phyloP scores from a whole-genome alignment of 2,113 vertebrate genomes.

The Picathartes gymnocephalus region DNA sequence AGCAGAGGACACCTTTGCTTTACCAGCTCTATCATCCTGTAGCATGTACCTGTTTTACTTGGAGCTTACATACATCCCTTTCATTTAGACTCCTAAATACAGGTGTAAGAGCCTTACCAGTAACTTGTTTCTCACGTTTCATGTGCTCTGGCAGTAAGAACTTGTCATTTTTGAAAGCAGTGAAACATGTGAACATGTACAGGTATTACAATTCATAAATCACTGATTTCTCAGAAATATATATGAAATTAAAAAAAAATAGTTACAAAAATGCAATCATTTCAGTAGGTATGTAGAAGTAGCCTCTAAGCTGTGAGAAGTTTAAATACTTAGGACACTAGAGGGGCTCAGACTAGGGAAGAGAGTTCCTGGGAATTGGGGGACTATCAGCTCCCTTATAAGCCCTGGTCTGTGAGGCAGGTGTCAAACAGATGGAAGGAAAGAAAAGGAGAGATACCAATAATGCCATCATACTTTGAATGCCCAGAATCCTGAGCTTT shows the following conservation, averaged over 20 bases:
- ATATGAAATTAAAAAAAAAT: neutral
- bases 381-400: neutral
- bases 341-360: neutral
- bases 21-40: neutral
- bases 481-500: neutral
- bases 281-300: neutral
- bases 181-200: fast-evolving
- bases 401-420: neutral
- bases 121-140: neutral
- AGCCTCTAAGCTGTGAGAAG: neutral
- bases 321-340: neutral
- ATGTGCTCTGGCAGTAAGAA: neutral
- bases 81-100: neutral
- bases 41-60: neutral
- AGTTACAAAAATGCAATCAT: neutral
- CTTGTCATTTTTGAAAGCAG: neutral
- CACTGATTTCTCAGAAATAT: neutral
- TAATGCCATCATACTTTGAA: neutral
- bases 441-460: neutral
- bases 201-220: neutral
- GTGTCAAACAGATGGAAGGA: neutral
- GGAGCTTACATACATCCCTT: neutral
- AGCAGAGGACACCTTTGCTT: neutral
- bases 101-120: neutral
- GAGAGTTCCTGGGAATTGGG: neutral